phyloP scores from a whole-genome alignment of 2,113 vertebrate species.

The Poicephalus gulielmi region DNA sequence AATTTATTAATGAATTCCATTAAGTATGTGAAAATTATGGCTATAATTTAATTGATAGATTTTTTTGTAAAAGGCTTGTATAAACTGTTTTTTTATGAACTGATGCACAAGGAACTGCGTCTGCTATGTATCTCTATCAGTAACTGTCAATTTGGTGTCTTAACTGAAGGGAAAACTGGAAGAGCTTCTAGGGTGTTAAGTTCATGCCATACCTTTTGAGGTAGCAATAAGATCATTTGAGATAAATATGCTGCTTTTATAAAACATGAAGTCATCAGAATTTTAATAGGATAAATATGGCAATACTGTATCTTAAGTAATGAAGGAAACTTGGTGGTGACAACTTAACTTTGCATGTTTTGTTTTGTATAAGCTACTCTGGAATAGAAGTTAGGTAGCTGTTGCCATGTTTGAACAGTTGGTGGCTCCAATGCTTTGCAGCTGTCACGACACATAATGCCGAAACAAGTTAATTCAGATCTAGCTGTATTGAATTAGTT shows the following conservation, averaged over 20 bases:
- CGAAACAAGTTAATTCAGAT: not conserved
- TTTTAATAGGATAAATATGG: not conserved
- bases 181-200: not conserved
- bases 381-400: not conserved
- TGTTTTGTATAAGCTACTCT: not conserved
- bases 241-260: not conserved
- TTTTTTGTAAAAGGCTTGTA: not conserved
- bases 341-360: not conserved
- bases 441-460: not conserved
- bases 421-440: slow-evolving; percentile 79
- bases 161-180: not conserved
- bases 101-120: not conserved
- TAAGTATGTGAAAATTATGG: not conserved
- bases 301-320: not conserved
- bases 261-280: not conserved
- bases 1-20: not conserved
- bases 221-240: not conserved
- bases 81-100: not conserved
- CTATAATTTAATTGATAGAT: not conserved
- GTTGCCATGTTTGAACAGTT: slow-evolving; percentile 78
- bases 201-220: not conserved
- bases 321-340: not conserved
- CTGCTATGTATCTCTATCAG: not conserved
- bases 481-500: not conserved
- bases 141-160: not conserved